phyloP scores from a whole-genome alignment of 2,113 vertebrate species.

The Empidonax traillii region DNA sequence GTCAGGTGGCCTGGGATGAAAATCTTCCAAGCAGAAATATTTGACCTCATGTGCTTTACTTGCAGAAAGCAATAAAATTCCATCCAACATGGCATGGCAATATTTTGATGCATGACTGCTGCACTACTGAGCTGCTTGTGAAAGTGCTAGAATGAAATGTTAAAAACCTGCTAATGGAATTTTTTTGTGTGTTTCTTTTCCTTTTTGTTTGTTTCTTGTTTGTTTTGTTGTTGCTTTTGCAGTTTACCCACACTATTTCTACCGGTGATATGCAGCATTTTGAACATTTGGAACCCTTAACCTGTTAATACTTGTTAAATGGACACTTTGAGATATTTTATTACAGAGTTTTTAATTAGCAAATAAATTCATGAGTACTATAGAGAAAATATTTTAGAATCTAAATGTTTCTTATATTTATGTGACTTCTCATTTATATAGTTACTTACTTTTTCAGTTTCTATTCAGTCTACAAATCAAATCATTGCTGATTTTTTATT shows the following conservation, averaged over 20 bases:
- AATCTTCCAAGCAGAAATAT: neutral
- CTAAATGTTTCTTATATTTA: conserved; percentile 91
- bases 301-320: conserved; percentile 76
- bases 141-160: neutral
- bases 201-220: neutral
- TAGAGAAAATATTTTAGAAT: conserved; percentile 88
- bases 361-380: conserved; percentile 78
- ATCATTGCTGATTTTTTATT: conserved; percentile 69
- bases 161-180: neutral
- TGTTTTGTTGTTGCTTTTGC: conserved; percentile 19
- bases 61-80: neutral
- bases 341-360: conserved; percentile 87
- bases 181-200: neutral
- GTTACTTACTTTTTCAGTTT: conserved; percentile 73
- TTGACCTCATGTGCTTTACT: neutral
- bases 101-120: neutral
- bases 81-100: neutral
- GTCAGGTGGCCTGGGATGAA: neutral
- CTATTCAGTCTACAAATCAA: conserved; percentile 71
- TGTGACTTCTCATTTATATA: conserved; percentile 82
- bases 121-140: neutral
- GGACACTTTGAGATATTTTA: conserved; percentile 84
- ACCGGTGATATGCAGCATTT: conserved; percentile 83
- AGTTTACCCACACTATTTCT: conserved; percentile 98
- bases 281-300: conserved; percentile 68